Evolutionary conservation across 92 coral and sea anemone genomes (phyloP), one percentile per base, ranked within the genome.

Genomic region (Paramuricea clavata): DNA sequence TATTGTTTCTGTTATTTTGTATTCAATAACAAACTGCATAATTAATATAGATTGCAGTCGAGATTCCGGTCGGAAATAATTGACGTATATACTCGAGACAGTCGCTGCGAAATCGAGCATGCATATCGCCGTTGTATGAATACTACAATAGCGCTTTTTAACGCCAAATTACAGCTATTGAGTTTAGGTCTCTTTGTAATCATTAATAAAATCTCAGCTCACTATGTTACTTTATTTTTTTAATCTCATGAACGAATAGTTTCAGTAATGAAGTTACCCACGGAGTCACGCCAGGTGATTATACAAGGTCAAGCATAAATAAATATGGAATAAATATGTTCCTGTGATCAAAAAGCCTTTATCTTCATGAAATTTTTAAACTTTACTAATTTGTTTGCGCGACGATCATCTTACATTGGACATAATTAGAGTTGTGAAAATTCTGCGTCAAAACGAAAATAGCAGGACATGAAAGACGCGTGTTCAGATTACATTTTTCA

Each of bases 171-270:
- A 33, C 72, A 65, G 72, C 39, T 65, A 33, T 65, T n/a, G 19
- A 39, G 12, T 60, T 8, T 60, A 65, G 32, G n/a, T 65, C 31
- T 60, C 68, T 60, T 15, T 21, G 31, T 60, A 22, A 60, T 60
- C 33, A 60, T 60, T 60, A 60, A 28, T 47, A 19, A 41, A 52
- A 27, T 76, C 35, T 76, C 61, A 25, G 60, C 43, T 79, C 65
- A 44, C 74, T 65, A 33, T 28, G 13, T 65, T 60, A 85, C 83
- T 95, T 95, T 85, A 93, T 95, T 67, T 10, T 54, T 54, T 19
- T 54, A 54, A 54, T 54, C 62, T 13, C 7, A 64, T 64, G 21
- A 28, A 12, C 39, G 5, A 39, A 39, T 39, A 2, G 13, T 23
- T n/a, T 26, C 50, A 44, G 27, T 76, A 76, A 76, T 76, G 30